phyloP scores from a whole-genome alignment of 2,888 invertebrate species.

The Ennomos erosarius region DNA sequence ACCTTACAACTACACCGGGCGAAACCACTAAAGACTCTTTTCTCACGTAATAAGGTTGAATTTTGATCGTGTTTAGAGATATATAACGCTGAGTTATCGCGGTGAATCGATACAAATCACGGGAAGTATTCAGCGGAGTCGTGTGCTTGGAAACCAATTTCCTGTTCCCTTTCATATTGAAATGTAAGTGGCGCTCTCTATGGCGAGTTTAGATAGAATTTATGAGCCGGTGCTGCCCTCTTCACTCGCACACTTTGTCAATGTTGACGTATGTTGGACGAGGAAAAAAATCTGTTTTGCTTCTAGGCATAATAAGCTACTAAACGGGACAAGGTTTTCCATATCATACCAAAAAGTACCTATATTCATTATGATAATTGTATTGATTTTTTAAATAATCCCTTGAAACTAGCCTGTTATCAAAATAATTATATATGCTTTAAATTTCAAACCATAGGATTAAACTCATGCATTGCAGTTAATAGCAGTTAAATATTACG shows the following conservation, averaged over 20 bases:
- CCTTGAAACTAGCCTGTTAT: too few relatives aligned
- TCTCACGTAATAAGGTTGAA: slow-evolving; percentile 38
- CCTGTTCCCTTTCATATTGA: slow-evolving; percentile 80
- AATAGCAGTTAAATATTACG: too few relatives aligned
- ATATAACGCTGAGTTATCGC: slow-evolving; percentile 44
- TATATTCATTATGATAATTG: too few relatives aligned
- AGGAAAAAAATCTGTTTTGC: background rate
- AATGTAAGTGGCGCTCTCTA: slow-evolving; percentile 74
- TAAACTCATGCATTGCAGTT: too few relatives aligned
- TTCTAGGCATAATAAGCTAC: background rate
- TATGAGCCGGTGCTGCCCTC: slow-evolving; percentile 41
- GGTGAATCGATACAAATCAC: slow-evolving; percentile 73
- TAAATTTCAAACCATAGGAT: too few relatives aligned
- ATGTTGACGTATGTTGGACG: slow-evolving; percentile 10
- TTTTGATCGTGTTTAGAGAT: slow-evolving; percentile 45
- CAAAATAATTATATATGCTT: too few relatives aligned
- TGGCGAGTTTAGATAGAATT: slow-evolving; percentile 53
- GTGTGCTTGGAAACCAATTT: slow-evolving; percentile 81
- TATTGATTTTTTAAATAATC: too few relatives aligned
- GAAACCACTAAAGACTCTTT: slow-evolving; percentile 21
- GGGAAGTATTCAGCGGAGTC: slow-evolving; percentile 68
- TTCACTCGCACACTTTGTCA: slow-evolving; percentile 29
- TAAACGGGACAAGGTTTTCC: too few relatives aligned
- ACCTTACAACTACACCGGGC: slow-evolving; percentile 35
- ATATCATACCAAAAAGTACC: too few relatives aligned